Base-by-base conservation (phyloP, 2,888 invertebrate species). In the Drosophila putrida region DNA sequence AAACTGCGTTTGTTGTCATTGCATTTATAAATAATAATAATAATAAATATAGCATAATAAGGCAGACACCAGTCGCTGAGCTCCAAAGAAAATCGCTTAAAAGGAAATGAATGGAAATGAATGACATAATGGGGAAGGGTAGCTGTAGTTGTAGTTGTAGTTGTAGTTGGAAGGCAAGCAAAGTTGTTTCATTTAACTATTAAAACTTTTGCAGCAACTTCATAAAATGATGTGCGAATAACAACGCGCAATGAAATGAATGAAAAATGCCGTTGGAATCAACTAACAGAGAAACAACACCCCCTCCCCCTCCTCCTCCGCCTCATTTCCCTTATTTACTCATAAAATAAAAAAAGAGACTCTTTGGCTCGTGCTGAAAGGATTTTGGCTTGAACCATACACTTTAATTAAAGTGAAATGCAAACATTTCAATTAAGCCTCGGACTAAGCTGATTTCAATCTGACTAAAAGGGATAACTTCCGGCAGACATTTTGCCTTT, bases 1-100 rank as follows among this genome's bases (percentile, higher is more conserved):
- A 88, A 88, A 88, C 81, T 78, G 82, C 82, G 74, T 80, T 86
- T 87, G 87, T 89, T 88, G 86, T 84, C 84, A 76, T 82, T 89
- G 81, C 83, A 83, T 85, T 82, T 80, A 82, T 78, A 85, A 78
- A 79, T 75, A 66, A 72, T 80, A 78, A 72, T 81, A 80, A 82
- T 82, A 73, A 83, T 82, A 78, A 83, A 82, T 82, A 82, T 61
- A 71, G 81, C 80, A 82, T 80, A 83, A 78, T 73, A 69, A 63
- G 80, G 62, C 71, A 49, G 71, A 36, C 63, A 57, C 38, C 57
- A 54, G 63, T 67, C 54, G 51, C 41, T 38, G 33, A 57, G 38
- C 61, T 9, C 25, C 39, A 15, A 57, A 47, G 72, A 38, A 43
- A 55, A 55, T 51, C 51, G 50, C 31, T 64, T 49, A 55, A 57